phyloP scores from a whole-genome alignment of 2,888 invertebrate species.

The Marasmarcha lunaedactyla region DNA sequence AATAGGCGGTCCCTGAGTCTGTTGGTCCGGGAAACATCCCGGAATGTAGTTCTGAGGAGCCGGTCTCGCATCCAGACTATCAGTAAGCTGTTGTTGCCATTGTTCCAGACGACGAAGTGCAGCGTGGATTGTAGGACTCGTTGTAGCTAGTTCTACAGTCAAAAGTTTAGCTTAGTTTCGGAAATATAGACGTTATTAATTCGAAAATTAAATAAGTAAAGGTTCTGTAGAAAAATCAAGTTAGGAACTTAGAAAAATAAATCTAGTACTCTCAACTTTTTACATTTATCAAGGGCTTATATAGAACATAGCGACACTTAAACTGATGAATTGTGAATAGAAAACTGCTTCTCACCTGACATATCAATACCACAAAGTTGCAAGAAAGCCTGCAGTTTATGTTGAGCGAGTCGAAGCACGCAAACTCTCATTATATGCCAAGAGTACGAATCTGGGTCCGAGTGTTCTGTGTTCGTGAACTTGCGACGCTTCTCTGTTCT shows the following conservation, averaged over 20 bases:
- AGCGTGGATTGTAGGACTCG: slow-evolving; percentile 93
- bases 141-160: slow-evolving; percentile 86
- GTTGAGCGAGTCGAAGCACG: slow-evolving; percentile 85
- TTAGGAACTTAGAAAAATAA: no score
- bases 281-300: no score
- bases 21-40: slow-evolving; percentile 87
- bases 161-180: slow-evolving; percentile 22
- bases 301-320: no score
- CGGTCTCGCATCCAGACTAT: slow-evolving; percentile 82
- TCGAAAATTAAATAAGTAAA: no score
- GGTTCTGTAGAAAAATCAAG: no score
- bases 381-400: slow-evolving; percentile 89
- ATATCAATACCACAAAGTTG: slow-evolving; percentile 90
- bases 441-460: slow-evolving; percentile 93
- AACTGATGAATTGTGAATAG: no score
- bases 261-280: no score
- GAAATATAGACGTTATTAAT: no score
- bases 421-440: slow-evolving; percentile 96
- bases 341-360: no score
- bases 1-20: slow-evolving; percentile 82
- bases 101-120: slow-evolving; percentile 86
- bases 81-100: slow-evolving; percentile 88
- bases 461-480: slow-evolving; percentile 85
- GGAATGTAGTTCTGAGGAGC: slow-evolving; percentile 90
- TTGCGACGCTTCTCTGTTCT: slow-evolving; percentile 48